These are phyloP conservation scores for Heterocephalus glaber DNA, from an alignment of 2,113 vertebrate genomes.

Conservation along the genomic window DNA sequence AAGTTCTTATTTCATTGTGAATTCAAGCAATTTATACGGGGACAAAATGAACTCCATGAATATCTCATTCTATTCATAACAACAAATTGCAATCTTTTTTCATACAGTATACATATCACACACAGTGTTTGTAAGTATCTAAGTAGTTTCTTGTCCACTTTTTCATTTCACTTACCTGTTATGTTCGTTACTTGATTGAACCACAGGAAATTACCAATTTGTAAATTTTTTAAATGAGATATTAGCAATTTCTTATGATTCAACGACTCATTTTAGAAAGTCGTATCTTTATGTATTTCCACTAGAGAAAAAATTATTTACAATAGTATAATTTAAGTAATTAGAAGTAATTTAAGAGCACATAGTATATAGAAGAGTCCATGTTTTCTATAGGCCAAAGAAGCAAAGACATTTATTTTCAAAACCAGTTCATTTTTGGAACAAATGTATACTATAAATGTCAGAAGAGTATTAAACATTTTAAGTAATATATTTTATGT, in stretches of 20 bases:
- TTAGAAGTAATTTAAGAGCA: slow-evolving; percentile 50
- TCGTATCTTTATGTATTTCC: slow-evolving; percentile 42
- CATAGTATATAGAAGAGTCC: not conserved
- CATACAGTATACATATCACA: not conserved
- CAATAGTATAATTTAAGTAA: slow-evolving; percentile 33
- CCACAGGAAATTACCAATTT: slow-evolving; percentile 38
- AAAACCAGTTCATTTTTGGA: slow-evolving; percentile 48
- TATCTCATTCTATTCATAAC: slow-evolving; percentile 54
- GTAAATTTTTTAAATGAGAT: not conserved
- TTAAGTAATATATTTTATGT: slow-evolving; percentile 56
- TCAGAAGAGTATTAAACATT: slow-evolving; percentile 44
- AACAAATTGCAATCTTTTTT: slow-evolving; percentile 40
- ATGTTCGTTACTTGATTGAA: not conserved
- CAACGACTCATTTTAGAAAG: slow-evolving; percentile 54
- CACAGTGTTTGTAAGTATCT: not conserved
- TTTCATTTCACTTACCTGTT: slow-evolving; percentile 49
- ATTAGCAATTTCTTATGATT: slow-evolving; percentile 39
- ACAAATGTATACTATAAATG: slow-evolving; percentile 9
- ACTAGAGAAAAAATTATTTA: slow-evolving; percentile 54
- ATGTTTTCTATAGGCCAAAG: slow-evolving; percentile 40
- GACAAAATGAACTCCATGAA: not conserved
- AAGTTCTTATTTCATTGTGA: slow-evolving; percentile 47
- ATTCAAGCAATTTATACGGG: slow-evolving; percentile 46
- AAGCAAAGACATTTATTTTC: slow-evolving; percentile 41
- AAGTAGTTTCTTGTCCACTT: not conserved